A percentile compares a stretch with the other conserved stretches of the same genome.
Conservation (phyloP, 2,888 invertebrate species). For the Melieria omissa region DNA sequence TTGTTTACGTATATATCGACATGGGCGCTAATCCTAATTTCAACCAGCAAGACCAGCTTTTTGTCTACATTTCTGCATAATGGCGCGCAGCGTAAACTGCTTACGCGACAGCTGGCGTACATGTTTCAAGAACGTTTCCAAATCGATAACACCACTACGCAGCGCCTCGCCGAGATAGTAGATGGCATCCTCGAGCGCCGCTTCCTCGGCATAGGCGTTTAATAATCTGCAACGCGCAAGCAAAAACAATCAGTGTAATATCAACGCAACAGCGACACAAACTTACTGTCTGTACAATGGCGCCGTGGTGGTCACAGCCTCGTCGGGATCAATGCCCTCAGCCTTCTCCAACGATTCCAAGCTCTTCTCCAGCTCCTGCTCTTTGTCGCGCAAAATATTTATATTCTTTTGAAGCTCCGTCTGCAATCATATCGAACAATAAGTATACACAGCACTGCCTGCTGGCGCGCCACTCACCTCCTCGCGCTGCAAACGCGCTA, state of each 20-base stretch:
- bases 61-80: conserved; percentile 96
- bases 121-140: conserved; percentile 96
- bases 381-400: conserved; percentile 84
- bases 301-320: conserved; percentile 95
- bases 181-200: conserved; percentile 97
- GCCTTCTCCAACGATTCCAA: conserved; percentile 81
- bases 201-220: conserved; percentile 96
- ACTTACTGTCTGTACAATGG: conserved; percentile 93
- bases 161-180: conserved; percentile 97
- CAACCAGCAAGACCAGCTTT: conserved; percentile 88
- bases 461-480: conserved; percentile 63
- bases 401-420: conserved; percentile 87
- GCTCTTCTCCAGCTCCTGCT: conserved; percentile 84
- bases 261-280: background rate
- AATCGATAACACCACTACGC: conserved; percentile 89
- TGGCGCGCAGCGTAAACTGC: conserved; percentile 94
- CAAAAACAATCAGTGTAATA: background rate
- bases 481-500: conserved; percentile 81
- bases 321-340: conserved; percentile 91
- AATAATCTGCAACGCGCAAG: conserved; percentile 73
- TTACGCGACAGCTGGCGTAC: conserved; percentile 93
- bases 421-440: conserved; percentile 59
- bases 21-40: conserved; percentile 37
- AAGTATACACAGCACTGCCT: background rate
- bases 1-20: background rate